A percentile compares a stretch with the other conserved stretches of the same genome.
These are phyloP conservation scores for Teinopalpus imperialis DNA, from an alignment of 2,888 invertebrate genomes.

Conservation along the genomic window DNA sequence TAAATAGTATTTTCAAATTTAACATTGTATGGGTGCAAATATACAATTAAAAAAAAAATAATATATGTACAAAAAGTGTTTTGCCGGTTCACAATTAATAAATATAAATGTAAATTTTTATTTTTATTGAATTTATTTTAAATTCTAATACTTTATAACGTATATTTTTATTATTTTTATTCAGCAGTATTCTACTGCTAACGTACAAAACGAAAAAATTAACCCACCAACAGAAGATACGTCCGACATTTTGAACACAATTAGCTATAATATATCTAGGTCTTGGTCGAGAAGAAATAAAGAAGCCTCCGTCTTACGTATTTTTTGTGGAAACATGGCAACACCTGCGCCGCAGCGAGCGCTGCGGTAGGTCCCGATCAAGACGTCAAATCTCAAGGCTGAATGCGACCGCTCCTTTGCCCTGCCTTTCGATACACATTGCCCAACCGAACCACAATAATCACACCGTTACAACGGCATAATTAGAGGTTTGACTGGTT, in stretches of 20 bases:
- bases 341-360: slow-evolving; percentile 73
- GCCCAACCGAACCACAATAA: slow-evolving; percentile 55
- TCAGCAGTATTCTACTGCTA: too few species aligned
- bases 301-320: slow-evolving; percentile 71
- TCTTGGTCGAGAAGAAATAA: slow-evolving; percentile 50
- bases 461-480: slow-evolving; percentile 48
- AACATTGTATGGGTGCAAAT: too few species aligned
- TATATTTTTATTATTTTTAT: too few species aligned
- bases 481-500: slow-evolving; percentile 45
- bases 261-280: slow-evolving; percentile 34
- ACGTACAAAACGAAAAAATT: too few species aligned
- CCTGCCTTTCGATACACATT: slow-evolving; percentile 65
- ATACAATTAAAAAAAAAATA: too few species aligned
- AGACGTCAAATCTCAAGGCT: slow-evolving; percentile 81
- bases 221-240: too few species aligned
- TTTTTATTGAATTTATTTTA: too few species aligned
- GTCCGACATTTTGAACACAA: background rate
- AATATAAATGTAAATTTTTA: too few species aligned
- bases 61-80: too few species aligned
- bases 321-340: slow-evolving; percentile 62
- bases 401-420: slow-evolving; percentile 57
- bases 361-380: slow-evolving; percentile 81
- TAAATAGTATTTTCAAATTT: too few species aligned
- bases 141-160: too few species aligned
- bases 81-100: too few species aligned